Conservation (phyloP, 2,113 vertebrate genomes). For the Ptychochromis oligacanthus region DNA sequence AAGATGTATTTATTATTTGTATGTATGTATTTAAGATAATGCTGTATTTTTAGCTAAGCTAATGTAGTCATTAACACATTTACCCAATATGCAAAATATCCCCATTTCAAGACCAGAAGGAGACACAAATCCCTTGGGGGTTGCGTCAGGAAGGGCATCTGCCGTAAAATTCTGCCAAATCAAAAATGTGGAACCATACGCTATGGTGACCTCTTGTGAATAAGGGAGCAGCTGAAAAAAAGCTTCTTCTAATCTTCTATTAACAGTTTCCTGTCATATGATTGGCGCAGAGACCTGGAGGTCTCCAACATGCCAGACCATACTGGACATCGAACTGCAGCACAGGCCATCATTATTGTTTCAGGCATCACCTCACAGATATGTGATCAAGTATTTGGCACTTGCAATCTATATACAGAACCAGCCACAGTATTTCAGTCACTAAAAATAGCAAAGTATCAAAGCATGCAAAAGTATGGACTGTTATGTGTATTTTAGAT, state of each 20-base stretch:
- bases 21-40: no score
- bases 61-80: neutral
- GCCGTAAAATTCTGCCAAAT: neutral
- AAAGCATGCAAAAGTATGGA: neutral
- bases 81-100: neutral
- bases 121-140: neutral
- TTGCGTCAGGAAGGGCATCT: neutral
- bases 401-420: neutral
- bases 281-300: neutral
- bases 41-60: neutral
- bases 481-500: no score
- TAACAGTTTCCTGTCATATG: neutral
- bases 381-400: neutral
- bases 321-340: neutral
- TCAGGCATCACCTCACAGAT: neutral
- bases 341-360: neutral
- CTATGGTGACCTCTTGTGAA: neutral
- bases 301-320: neutral
- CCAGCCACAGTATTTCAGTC: neutral
- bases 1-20: neutral
- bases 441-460: neutral
- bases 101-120: constrained; percentile 1
- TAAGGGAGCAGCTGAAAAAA: neutral
- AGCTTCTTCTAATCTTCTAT: neutral
- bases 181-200: neutral